phyloP scores from a whole-genome alignment of 2,113 vertebrate species.

The Thunnus maccoyii region DNA sequence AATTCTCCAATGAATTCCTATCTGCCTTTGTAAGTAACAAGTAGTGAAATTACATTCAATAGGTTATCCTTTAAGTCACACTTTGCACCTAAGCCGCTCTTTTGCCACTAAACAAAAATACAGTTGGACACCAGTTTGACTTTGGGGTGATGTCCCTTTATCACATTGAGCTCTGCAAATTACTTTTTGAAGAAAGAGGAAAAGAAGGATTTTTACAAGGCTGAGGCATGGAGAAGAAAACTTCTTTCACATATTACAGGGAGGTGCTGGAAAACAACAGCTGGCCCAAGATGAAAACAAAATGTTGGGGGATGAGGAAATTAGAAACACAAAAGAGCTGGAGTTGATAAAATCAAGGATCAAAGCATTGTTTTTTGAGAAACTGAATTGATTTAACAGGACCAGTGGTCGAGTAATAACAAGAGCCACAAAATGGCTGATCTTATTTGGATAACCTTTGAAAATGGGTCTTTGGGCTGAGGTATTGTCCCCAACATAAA shows the following conservation, averaged over 20 bases:
- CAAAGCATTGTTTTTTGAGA: conserved; percentile 80
- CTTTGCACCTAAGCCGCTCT: conserved; percentile 7
- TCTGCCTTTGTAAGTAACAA: neutral
- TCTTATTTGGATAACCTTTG: conserved; percentile 74
- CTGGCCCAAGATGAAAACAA: conserved; percentile 84
- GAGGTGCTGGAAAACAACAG: conserved; percentile 83
- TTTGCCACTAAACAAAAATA: conserved; percentile 22
- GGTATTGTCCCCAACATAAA: conserved; percentile 28
- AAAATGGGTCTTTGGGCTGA: conserved; percentile 49
- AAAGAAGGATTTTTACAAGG: conserved; percentile 74
- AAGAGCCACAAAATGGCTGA: conserved; percentile 71
- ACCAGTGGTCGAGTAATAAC: conserved; percentile 77
- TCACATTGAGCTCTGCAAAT: conserved; percentile 51
- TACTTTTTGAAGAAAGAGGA: conserved; percentile 54
- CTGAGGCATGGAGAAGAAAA: conserved; percentile 70
- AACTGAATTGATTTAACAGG: conserved; percentile 77
- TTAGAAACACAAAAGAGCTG: conserved; percentile 86
- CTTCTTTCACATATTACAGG: conserved; percentile 73
- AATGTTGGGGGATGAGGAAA: conserved; percentile 82
- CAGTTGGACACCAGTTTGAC: conserved; percentile 42
- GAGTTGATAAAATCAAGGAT: conserved; percentile 84
- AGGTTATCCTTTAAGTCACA: conserved; percentile 25
- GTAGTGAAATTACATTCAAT: neutral
- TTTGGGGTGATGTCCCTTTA: conserved; percentile 30
- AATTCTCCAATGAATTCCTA: neutral